A percentile compares a stretch with the other conserved stretches of the same genome.
Evolutionary conservation across 2,797 vertebrate genomes (phyloP).

Genomic region (Coendou prehensilis): DNA sequence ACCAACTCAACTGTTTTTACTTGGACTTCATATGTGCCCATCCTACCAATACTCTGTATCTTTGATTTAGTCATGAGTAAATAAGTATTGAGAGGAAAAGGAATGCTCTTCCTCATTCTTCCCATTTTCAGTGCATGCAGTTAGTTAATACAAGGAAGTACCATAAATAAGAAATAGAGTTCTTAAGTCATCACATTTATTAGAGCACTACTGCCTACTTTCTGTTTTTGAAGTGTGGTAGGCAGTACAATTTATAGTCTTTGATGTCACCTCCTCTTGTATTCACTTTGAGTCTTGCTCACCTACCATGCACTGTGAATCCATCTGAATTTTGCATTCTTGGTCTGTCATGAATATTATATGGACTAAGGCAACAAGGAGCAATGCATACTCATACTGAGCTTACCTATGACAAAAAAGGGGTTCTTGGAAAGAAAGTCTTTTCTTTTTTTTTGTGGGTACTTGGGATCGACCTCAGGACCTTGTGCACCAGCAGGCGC

Average conservation of each 20-base stretch:
- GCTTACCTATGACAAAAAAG: neutral
- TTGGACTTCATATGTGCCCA: neutral
- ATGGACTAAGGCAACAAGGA: neutral
- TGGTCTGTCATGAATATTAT: neutral
- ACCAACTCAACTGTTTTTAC: neutral
- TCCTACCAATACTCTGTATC: neutral
- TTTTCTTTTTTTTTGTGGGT: neutral
- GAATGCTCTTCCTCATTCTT: neutral
- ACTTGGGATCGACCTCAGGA: no score
- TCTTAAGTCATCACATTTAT: neutral
- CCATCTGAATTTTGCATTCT: neutral
- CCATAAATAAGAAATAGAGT: neutral
- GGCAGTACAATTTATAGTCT: neutral
- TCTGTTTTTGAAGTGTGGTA: neutral
- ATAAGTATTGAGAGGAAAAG: neutral
- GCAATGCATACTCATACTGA: accelerated
- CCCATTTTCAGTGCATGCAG: neutral
- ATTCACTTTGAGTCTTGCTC: neutral
- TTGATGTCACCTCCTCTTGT: neutral
- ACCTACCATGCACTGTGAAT: neutral
- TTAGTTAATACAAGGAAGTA: neutral
- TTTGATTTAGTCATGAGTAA: neutral
- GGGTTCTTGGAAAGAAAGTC: neutral
- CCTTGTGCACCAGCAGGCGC: no score
- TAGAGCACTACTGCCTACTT: neutral